Evolutionary conservation across 2,797 vertebrate species (phyloP), one percentile per base, ranked within the genome.

Genomic region (Chromis chromis): DNA sequence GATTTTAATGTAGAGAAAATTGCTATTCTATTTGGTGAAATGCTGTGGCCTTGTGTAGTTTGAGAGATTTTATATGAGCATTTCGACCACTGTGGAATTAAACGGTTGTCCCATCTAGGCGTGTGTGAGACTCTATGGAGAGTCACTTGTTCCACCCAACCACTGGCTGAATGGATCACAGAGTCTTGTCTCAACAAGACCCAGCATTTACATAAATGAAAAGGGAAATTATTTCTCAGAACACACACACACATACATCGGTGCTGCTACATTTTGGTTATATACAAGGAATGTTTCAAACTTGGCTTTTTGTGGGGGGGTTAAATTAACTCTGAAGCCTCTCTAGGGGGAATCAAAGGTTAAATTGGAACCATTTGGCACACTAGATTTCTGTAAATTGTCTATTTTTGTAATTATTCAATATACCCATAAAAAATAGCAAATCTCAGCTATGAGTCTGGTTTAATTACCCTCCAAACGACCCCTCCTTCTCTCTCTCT

Each of bases 111-210:
- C 49, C 25, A 21, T 40, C 5, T 2, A 72, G 58, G 79, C 28
- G 60, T 84, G 70, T 77, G 76, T 65, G 67, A 79, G 67, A 59
- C 36, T 80, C 24, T 64, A 27, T 21, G 22, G 22, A 44, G 65
- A 87, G 74, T 86, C 40, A 74, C 36, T 66, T 83, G 79, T 86
- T 87, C 82, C 88, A 80, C 66, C 68, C 70, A 52, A 62, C n/a
- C 17, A 58, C 27, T 22, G 46, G 11, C 11, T 86, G 60, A 79
- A 65, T 52, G 56, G 27, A 69, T 25, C 25, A 50, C 12, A 36
- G 33, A 78, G 57, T 83, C 75, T 70, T 77, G 82, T 76, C 74
- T 80, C 73, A 74, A 85, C 87, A 85, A 58, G 68, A 81, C 27
- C 33, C 65, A 58, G 65, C 2, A n/a, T 76, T 81, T 63, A 52